Evolutionary conservation across 2,113 vertebrate genomes (phyloP), one percentile per base, ranked within the genome.

Genomic region (Sclerurus mexicanus): DNA sequence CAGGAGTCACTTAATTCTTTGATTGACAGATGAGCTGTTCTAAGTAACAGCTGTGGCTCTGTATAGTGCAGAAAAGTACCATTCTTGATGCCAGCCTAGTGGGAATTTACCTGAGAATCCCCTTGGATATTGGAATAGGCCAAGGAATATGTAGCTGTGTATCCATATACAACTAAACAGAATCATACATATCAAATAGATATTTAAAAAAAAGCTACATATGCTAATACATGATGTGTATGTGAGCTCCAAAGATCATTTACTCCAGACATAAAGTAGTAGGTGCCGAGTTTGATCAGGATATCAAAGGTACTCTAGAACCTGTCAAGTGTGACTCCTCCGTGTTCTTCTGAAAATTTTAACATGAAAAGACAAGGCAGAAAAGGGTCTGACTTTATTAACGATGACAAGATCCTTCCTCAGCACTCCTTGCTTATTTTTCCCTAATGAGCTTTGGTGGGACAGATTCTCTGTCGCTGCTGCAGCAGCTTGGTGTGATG

Each of bases 381-480:
- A 77, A 96, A 82, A 3, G 15, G 49, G 14, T 69, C 62, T 94
- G 87, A 85, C 82, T 46, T 95, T 93, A 95, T 92, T 95, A 94
- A 93, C 3, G 23, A 58, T 68, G 89, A 95, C 89, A 92, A 72
- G 92, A 75, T 87, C 79, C 59, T 95, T 93, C 78, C 76, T 63
- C 56, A 92, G 67, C 59, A 33, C 49, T 94, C 68, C 76, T 91
- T 77, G 92, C 73, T 89, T 77, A 22, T 85, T 95, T 89, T 58
- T 42, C 49, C 71, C 64, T 97, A 96, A 97, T 64, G 95, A 97
- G 93, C 93, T 93, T 89, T 87, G 79, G 78, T 91, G 85, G 90
- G 87, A 83, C 67, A 39, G 72, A 27, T 30, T 20, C 52, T 63
- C 60, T 81, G 46, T 27, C 3, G 7, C 33, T 66, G 64, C 40